Evolutionary conservation across 2,797 vertebrate genomes (phyloP).

Genomic region (Sebastes trivittatus): DNA sequence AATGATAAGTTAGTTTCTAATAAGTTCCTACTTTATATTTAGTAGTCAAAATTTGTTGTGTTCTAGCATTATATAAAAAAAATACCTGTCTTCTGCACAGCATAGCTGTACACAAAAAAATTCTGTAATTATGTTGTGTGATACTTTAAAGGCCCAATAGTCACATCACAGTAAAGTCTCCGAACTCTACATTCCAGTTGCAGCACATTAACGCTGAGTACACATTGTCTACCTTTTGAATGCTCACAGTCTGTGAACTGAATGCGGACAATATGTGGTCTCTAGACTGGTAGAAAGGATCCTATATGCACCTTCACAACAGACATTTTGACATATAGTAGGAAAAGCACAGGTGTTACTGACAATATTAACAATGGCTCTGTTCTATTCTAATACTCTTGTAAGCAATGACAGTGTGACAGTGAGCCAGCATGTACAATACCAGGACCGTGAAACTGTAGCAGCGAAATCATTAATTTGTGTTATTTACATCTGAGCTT

Average conservation of each 20-base stretch:
- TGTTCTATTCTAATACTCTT: background rate
- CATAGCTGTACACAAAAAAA: background rate
- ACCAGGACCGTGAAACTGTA: background rate
- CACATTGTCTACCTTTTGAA: conserved; percentile 18
- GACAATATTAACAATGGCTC: background rate
- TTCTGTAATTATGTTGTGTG: background rate
- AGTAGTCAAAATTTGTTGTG: too few relatives aligned
- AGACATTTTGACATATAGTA: background rate
- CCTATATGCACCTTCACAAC: background rate
- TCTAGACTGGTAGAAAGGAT: background rate
- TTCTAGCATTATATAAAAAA: background rate
- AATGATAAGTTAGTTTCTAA: background rate
- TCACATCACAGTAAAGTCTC: background rate
- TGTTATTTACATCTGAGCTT: background rate
- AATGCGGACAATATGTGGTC: conserved; percentile 5
- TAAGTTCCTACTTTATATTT: background rate
- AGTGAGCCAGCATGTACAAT: background rate
- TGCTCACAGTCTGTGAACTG: conserved; percentile 14
- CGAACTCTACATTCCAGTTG: background rate
- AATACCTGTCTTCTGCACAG: background rate
- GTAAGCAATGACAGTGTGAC: background rate
- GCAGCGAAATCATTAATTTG: background rate
- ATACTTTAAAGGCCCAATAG: background rate
- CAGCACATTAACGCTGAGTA: conserved; percentile 1
- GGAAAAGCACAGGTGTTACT: background rate